A percentile compares a stretch with the other conserved stretches of the same genome.
phyloP scores from a whole-genome alignment of 2,888 invertebrate species.

The Schrankia costaestrigalis region DNA sequence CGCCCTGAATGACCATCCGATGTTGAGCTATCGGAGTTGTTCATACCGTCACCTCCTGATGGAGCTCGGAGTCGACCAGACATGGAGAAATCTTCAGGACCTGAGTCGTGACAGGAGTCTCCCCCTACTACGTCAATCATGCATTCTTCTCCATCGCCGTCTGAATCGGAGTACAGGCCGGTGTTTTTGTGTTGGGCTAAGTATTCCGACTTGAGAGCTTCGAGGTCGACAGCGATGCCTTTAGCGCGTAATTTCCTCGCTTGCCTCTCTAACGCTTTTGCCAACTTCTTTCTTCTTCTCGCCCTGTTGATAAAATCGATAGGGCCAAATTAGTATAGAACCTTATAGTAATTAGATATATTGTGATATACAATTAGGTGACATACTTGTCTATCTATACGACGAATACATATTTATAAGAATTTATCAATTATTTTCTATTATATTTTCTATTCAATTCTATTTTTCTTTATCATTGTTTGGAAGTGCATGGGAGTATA shows the following conservation, averaged over 20 bases:
- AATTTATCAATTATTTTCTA: no score
- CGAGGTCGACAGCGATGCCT: conserved; percentile 93
- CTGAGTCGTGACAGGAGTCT: conserved; percentile 86
- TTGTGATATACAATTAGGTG: background rate
- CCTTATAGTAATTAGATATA: conserved; percentile 40
- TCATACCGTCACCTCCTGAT: conserved; percentile 79
- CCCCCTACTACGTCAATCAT: conserved; percentile 94
- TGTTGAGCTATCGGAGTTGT: conserved; percentile 80
- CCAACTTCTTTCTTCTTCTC: conserved; percentile 93
- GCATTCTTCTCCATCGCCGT: conserved; percentile 83
- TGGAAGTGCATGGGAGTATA: no score
- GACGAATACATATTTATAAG: background rate
- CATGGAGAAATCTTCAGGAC: conserved; percentile 83
- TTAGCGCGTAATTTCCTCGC: conserved; percentile 95
- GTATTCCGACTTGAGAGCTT: conserved; percentile 91
- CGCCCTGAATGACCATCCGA: conserved; percentile 71
- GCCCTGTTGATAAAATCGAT: conserved; percentile 82
- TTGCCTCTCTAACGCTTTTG: conserved; percentile 94
- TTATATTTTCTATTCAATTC: no score
- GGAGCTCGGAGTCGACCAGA: conserved; percentile 81
- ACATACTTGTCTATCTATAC: no score
- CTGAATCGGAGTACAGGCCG: conserved; percentile 81
- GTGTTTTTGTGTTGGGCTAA: conserved; percentile 87
- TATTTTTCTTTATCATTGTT: no score
- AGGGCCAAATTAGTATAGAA: conserved; percentile 79